These are phyloP conservation scores for Bombus ignitus DNA, from an alignment of 1,140 invertebrate genomes.

Conservation along the genomic window DNA sequence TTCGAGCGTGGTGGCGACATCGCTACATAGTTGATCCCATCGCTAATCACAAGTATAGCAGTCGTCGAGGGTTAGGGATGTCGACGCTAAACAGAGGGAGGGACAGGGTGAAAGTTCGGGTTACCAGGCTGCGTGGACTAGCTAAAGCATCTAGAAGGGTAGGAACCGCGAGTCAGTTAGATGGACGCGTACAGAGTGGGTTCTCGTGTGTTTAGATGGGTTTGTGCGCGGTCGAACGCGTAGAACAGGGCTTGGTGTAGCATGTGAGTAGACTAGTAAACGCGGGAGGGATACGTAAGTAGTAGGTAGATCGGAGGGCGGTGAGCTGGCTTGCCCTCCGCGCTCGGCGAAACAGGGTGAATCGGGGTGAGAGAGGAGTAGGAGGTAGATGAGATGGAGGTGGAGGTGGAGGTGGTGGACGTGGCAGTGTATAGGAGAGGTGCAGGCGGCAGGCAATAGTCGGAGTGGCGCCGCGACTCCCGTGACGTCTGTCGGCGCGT, in stretches of 20 bases:
- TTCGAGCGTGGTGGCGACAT: no score
- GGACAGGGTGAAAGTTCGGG: background rate
- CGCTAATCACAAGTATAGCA: background rate
- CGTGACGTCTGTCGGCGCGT: constrained; percentile 83
- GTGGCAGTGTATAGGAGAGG: constrained; percentile 41
- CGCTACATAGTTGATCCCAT: background rate
- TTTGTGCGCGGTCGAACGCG: constrained; percentile 42
- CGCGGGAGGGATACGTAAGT: constrained; percentile 3
- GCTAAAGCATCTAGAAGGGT: background rate
- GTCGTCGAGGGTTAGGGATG: background rate
- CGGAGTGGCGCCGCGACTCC: constrained; percentile 82
- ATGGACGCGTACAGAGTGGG: constrained; percentile 30
- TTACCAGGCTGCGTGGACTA: background rate
- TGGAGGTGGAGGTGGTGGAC: constrained; percentile 48
- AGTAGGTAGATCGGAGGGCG: background rate
- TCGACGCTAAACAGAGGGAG: background rate
- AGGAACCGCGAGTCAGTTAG: constrained; percentile 1
- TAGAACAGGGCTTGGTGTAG: constrained; percentile 10
- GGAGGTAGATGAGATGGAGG: constrained; percentile 11
- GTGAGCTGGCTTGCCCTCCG: constrained; percentile 9
- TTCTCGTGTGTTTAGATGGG: constrained; percentile 35
- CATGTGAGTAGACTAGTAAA: constrained; percentile 36
- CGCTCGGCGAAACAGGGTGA: constrained; percentile 40
- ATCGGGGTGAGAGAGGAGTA: constrained; percentile 39
- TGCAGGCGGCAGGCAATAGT: constrained; percentile 76